Evolutionary conservation across 2,888 invertebrate genomes (phyloP), one percentile per base, ranked within the genome.

Genomic region (Andrena dorsata): DNA sequence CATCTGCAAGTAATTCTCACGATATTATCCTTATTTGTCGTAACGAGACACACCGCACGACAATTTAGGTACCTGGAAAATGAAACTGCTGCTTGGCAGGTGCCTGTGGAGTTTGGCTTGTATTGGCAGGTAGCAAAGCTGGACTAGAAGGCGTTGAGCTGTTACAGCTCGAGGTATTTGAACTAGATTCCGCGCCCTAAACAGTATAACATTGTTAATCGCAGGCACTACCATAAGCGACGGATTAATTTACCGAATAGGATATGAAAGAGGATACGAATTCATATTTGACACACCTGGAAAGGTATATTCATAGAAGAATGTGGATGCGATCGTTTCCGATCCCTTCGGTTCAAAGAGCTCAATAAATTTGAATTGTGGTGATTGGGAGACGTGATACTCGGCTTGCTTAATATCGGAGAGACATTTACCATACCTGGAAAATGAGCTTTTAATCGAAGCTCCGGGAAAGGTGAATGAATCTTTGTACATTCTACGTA

Each of bases 91-190:
- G 96, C 89, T 95, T 95, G 90, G 91, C 93, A 91, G 95, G 91
- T 92, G 93, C 90, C 90, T 94, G 94, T 93, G 94, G 90, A 92
- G 92, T 92, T 91, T 93, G 92, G 91, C 92, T 94, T 91, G 93
- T 93, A 92, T 94, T 94, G 92, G 94, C 95, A 91, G 94, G 95
- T 91, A 95, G 95, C 89, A 96, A 95, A 89, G 98, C 98, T 68
- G 99, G 99, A 92, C 98, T 98, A 89, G 98, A 98, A 83, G 99
- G 98, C 83, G 98, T 98, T 77, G 98, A 98, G 93, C 98, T 98
- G 94, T 98, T 98, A 95, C 98, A 98, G 94, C 98, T 98, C 74
- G 98, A 98, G 74, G 98, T 98, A 93, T 97, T 98, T 58, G 98
- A 98, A 94, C 98, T 98, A 86, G 98, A 98, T 94, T 98, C 98